These are phyloP conservation scores for Sander vitreus DNA, from an alignment of 2,113 vertebrate species.

Conservation along the genomic window DNA sequence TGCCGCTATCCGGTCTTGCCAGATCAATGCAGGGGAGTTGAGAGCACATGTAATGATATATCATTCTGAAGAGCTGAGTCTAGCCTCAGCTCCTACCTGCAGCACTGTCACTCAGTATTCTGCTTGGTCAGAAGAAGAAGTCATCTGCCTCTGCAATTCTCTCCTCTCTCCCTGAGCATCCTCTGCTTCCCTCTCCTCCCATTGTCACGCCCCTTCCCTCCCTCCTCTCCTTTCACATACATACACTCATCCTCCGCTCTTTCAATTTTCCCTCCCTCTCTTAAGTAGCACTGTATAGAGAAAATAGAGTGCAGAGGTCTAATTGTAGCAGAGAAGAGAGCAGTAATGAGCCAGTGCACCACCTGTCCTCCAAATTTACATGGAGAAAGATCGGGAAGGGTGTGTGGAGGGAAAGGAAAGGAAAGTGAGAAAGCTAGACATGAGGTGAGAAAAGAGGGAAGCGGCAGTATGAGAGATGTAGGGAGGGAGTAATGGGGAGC, in stretches of 20 bases:
- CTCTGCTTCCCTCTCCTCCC: slow-evolving; percentile 10
- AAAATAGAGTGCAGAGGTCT: slow-evolving; percentile 55
- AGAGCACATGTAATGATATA: slow-evolving; percentile 45
- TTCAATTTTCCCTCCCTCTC: slow-evolving; percentile 14
- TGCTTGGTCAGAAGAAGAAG: slow-evolving; percentile 62
- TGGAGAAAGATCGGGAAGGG: slow-evolving; percentile 29
- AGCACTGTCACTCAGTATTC: slow-evolving; percentile 57
- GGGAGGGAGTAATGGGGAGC: slow-evolving; percentile 37
- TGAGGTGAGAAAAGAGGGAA: slow-evolving; percentile 50
- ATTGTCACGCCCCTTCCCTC: slow-evolving; percentile 2
- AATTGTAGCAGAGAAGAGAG: slow-evolving; percentile 65
- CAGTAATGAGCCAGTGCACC: slow-evolving; percentile 54
- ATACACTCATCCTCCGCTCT: slow-evolving; percentile 28
- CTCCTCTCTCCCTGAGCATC: slow-evolving; percentile 43
- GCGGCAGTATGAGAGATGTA: slow-evolving; percentile 45
- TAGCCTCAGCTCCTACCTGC: slow-evolving; percentile 49
- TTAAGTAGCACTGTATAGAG: slow-evolving; percentile 25
- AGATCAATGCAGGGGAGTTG: slow-evolving; percentile 47
- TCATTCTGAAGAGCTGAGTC: slow-evolving; percentile 35
- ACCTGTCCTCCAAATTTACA: slow-evolving; percentile 36
- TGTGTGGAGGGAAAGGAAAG: slow-evolving; percentile 30
- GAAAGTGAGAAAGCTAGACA: slow-evolving; percentile 42
- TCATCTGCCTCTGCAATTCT: slow-evolving; percentile 49
- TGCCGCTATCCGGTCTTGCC: slow-evolving; percentile 16
- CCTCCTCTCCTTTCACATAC: slow-evolving; percentile 12